Evolutionary conservation across 2,797 vertebrate genomes (phyloP).

Genomic region (Danio albolineatus): DNA sequence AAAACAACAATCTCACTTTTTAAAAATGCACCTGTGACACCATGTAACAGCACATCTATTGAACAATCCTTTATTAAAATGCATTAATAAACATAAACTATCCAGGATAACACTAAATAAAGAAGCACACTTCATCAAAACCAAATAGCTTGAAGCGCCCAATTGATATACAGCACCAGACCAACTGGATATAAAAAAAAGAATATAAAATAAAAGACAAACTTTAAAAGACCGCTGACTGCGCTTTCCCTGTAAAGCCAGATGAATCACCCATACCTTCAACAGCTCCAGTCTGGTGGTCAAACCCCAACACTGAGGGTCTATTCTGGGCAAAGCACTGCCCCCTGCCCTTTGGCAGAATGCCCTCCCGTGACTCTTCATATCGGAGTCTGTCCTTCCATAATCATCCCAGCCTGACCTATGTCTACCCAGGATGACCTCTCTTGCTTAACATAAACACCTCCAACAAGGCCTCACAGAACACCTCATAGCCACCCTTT

Average conservation of each 20-base stretch:
- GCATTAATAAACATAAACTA: neutral
- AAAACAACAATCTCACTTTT: neutral
- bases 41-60: neutral
- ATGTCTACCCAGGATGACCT: neutral
- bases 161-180: neutral
- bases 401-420: constrained; percentile 24
- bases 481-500: neutral
- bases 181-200: neutral
- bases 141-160: neutral
- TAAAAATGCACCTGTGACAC: too few relatives aligned
- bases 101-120: neutral
- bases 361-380: constrained; percentile 10
- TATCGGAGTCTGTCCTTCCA: neutral
- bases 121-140: neutral
- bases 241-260: constrained; percentile 31
- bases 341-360: constrained; percentile 24
- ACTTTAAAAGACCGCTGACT: constrained; percentile 26
- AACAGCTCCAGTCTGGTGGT: constrained; percentile 11
- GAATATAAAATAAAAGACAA: neutral
- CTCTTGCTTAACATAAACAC: constrained; percentile 1
- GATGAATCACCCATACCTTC: constrained; percentile 37
- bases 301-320: constrained; percentile 21
- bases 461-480: neutral
- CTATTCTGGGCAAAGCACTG: constrained; percentile 44
- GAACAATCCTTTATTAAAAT: neutral